Evolutionary conservation across 1,140 invertebrate species (phyloP), one percentile per base, ranked within the genome.

Genomic region (Theocolax elegans): DNA sequence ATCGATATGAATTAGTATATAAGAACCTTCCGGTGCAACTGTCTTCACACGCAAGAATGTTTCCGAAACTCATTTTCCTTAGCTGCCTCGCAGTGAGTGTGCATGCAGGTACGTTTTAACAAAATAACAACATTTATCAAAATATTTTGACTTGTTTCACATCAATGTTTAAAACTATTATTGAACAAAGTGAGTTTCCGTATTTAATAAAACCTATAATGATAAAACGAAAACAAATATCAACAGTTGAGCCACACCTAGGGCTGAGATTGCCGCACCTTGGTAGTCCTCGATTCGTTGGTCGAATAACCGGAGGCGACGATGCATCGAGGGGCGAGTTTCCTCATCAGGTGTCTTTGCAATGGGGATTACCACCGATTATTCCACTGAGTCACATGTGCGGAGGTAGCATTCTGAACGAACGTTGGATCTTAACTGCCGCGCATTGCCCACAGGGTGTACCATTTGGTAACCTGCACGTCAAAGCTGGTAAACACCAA

Each of bases 291-390:
- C n/a, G 1, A 10, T 15, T 46, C 3, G 56, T 13, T 1, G 25
- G 27, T 12, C 70, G 82, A 23, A 81, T 87, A 19, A 84, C 86
- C 9, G 85, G 85, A 13, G 85, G 86, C 3, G 62, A 64, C 2
- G 72, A 77, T 58, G 84, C 85, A 0, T 3, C 19, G 0, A 35
- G 49, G 3, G 79, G 74, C 3, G 77, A 85, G 60, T 86, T 85
- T 38, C 84, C 85, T 2, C 81, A 85, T 56, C 84, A 86, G 72
- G 73, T 84, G 3, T 84, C 83, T 3, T 46, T 85, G 13, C 69
- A 81, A 13, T 74, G 68, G 13, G 35, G 42, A 0, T 71, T 72
- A 0, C 17, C 21, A 13, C 62, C 51, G 0, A 21, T 56, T 6
- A 1, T 62, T 0, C 29, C 13, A 0, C 10, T 56, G 23, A 46